A percentile compares a stretch with the other conserved stretches of the same genome.
Conservation (phyloP, 1,140 invertebrate genomes). For the Ceratosolen solmsi region DNA sequence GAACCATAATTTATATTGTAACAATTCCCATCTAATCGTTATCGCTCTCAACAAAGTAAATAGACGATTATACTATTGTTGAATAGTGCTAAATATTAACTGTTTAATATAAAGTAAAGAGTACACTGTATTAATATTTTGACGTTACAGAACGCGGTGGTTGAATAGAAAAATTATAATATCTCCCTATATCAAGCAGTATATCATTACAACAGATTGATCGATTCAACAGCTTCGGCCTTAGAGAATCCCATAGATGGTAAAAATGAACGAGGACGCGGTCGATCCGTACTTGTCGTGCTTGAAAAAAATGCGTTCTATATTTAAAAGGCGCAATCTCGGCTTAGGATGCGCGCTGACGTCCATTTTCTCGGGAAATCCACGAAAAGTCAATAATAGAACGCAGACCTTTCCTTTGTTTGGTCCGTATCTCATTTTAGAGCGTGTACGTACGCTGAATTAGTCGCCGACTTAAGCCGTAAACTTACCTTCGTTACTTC, state of each 20-base stretch:
- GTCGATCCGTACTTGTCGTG: constrained; percentile 28
- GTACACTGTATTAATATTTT: no score
- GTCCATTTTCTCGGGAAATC: not conserved
- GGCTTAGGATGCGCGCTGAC: not conserved
- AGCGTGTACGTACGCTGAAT: not conserved
- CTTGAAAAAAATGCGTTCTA: constrained; percentile 6
- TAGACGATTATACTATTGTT: no score
- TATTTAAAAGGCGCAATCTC: constrained; percentile 1
- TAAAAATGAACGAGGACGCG: constrained; percentile 34
- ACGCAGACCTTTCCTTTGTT: not conserved
- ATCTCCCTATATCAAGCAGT: no score
- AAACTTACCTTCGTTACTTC: not conserved
- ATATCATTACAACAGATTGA: not conserved
- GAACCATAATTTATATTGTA: no score
- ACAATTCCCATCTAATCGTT: no score
- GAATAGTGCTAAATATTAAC: no score
- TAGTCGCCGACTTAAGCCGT: not conserved
- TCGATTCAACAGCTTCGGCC: not conserved
- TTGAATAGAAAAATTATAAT: no score
- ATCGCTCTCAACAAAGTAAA: no score
- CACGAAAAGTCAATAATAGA: constrained; percentile 2
- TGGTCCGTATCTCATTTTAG: not conserved
- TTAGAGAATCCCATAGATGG: not conserved
- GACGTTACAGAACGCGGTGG: no score
- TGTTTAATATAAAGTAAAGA: no score